Evolutionary conservation across 2,113 vertebrate species (phyloP).

Genomic region (Ciconia boyciana): DNA sequence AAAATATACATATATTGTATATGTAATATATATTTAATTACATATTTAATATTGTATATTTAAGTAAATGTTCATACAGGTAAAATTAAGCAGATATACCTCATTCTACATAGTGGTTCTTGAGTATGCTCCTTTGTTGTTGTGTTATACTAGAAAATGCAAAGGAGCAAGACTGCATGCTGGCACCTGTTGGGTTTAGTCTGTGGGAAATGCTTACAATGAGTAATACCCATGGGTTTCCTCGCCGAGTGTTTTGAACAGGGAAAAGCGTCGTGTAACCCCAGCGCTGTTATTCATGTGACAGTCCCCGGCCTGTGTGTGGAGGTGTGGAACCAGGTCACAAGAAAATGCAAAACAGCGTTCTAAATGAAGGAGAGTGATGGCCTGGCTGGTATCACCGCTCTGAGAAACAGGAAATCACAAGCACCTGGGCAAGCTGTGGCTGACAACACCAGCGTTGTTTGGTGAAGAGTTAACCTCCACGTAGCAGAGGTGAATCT

Average conservation of each 20-base stretch:
- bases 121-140: not conserved
- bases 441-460: not conserved
- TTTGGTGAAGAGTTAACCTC: not conserved
- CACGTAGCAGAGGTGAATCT: not conserved
- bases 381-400: not conserved
- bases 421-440: not conserved
- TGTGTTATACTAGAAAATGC: not conserved
- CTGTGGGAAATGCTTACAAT: not conserved
- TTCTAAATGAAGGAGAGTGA: not conserved
- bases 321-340: not conserved
- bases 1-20: not conserved
- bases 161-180: not conserved
- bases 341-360: not conserved
- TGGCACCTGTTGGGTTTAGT: not conserved
- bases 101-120: not conserved
- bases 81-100: not conserved
- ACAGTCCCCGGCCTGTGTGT: not conserved
- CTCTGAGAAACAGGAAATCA: not conserved
- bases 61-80: not conserved
- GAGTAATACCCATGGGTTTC: not conserved
- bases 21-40: no score
- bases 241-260: rapidly evolving
- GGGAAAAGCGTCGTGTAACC: not conserved
- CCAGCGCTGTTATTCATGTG: not conserved
- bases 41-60: no score